These are phyloP conservation scores for Ligdia adustata DNA, from an alignment of 2,888 invertebrate species.

Conservation along the genomic window DNA sequence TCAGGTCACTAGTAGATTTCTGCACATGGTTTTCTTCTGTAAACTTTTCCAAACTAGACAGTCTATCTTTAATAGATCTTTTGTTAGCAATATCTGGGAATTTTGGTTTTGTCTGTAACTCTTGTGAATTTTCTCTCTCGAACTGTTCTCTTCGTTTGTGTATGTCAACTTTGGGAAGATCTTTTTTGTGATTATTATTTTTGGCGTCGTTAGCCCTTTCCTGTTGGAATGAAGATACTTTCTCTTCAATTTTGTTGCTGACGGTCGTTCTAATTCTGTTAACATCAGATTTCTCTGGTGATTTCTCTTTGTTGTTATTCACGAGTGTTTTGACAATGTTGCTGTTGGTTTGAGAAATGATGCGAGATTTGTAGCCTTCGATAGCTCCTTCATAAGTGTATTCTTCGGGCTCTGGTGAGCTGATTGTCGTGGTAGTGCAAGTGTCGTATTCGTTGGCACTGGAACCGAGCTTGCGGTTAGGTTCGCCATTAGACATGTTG, in stretches of 20 bases:
- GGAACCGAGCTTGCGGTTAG: constrained; percentile 75
- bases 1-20: constrained; percentile 74
- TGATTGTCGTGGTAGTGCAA: constrained; percentile 86
- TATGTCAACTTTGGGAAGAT: constrained; percentile 92
- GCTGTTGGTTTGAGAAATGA: constrained; percentile 85
- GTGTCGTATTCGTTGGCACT: constrained; percentile 87
- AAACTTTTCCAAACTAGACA: constrained; percentile 87
- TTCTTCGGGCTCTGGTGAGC: constrained; percentile 89
- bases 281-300: constrained; percentile 68
- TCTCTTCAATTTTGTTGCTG: constrained; percentile 86
- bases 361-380: constrained; percentile 92
- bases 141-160: constrained; percentile 92
- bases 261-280: constrained; percentile 78
- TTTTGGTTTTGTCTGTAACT: constrained; percentile 79
- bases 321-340: constrained; percentile 73
- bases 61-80: constrained; percentile 89
- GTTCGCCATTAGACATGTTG: constrained; percentile 75
- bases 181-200: constrained; percentile 79
- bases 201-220: constrained; percentile 72
- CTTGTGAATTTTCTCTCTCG: constrained; percentile 86
- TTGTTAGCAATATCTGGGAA: constrained; percentile 86
- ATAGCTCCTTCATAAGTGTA: constrained; percentile 95
- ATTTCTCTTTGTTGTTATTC: constrained; percentile 75
- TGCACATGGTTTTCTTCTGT: constrained; percentile 80
- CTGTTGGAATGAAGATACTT: constrained; percentile 84